Evolutionary conservation across 2,888 invertebrate genomes (phyloP).

Genomic region (Drosophila greeni): DNA sequence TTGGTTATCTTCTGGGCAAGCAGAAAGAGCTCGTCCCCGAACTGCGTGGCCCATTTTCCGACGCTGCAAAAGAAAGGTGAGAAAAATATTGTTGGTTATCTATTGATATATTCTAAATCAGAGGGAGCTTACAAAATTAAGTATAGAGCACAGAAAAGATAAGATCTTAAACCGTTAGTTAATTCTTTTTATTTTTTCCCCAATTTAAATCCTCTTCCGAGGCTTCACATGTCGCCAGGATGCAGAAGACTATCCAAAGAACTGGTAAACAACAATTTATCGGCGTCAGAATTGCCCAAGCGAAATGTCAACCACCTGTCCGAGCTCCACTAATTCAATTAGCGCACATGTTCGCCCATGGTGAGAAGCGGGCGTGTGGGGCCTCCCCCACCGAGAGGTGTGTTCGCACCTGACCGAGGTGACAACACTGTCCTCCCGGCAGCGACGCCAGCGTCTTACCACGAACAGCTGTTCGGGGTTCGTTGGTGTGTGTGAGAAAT

Average conservation of each 20-base stretch:
- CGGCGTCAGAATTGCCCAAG: neutral
- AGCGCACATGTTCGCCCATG: constrained; percentile 58
- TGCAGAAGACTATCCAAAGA: neutral
- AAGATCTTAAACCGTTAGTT: too few relatives aligned
- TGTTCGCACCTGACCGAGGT: constrained; percentile 13
- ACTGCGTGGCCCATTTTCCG: constrained; percentile 87
- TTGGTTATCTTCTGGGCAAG: constrained; percentile 88
- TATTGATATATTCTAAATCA: neutral
- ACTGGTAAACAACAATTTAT: constrained; percentile 12
- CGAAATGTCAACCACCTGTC: constrained; percentile 71
- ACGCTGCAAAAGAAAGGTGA: constrained; percentile 82
- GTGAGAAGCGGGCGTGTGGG: constrained; percentile 19
- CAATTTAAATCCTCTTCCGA: neutral
- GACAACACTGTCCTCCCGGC: constrained; percentile 25
- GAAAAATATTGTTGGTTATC: neutral
- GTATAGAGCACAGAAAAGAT: too few relatives aligned
- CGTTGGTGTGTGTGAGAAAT: constrained; percentile 44
- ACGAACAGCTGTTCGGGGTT: constrained; percentile 51
- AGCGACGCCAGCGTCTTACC: constrained; percentile 37
- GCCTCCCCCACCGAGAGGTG: constrained; percentile 17
- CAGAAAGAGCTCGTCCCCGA: constrained; percentile 89
- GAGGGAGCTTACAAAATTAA: too few relatives aligned
- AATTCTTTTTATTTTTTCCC: too few relatives aligned
- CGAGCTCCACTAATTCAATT: constrained; percentile 67
- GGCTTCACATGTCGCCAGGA: neutral